A percentile compares a stretch with the other conserved stretches of the same genome.
phyloP scores from a whole-genome alignment of 2,797 vertebrate genomes.

The Falco rusticolus region DNA sequence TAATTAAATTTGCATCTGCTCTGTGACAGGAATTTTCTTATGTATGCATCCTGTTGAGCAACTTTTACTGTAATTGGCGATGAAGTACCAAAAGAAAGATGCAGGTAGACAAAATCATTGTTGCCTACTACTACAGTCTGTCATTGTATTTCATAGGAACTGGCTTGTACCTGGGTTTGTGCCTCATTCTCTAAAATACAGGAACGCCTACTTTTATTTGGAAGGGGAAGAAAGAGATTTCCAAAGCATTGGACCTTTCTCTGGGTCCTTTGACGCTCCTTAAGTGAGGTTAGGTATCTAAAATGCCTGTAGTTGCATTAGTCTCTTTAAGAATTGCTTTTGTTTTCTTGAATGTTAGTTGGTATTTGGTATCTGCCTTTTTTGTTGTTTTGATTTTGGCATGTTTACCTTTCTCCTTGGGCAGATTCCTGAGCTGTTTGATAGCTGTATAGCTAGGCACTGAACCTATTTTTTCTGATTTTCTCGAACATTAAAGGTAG shows the following conservation, averaged over 20 bases:
- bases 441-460: neutral
- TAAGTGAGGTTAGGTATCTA: neutral
- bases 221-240: neutral
- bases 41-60: constrained; percentile 70
- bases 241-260: neutral
- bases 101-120: constrained; percentile 68
- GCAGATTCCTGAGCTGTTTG: neutral
- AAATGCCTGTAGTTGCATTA: neutral
- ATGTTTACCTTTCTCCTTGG: neutral
- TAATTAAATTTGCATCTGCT: constrained; percentile 97
- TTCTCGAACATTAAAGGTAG: neutral
- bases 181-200: neutral
- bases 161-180: constrained; percentile 18
- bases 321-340: neutral
- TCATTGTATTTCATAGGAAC: constrained; percentile 57
- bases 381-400: neutral
- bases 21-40: constrained; percentile 85
- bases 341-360: neutral
- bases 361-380: neutral
- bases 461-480: neutral
- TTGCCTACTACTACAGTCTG: constrained; percentile 64
- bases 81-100: constrained; percentile 64
- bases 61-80: constrained; percentile 74
- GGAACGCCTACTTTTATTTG: neutral
- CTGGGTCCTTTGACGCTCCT: neutral